A percentile compares a stretch with the other conserved stretches of the same genome.
Conservation (phyloP, 2,113 vertebrate species). For the Chloropsis hardwickii region DNA sequence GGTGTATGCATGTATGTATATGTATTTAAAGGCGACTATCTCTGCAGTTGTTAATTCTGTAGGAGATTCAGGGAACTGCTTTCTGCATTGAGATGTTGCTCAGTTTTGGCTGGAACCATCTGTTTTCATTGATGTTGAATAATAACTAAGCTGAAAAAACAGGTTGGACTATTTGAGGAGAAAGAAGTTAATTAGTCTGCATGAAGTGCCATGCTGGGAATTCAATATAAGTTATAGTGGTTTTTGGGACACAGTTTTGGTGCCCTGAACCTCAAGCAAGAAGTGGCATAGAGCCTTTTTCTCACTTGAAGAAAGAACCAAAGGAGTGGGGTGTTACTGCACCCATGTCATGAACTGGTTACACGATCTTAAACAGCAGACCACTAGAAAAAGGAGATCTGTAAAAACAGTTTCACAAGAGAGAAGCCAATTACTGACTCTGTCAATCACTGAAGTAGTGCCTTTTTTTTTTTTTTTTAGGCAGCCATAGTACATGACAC, state of each 20-base stretch:
- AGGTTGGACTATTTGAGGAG: neutral
- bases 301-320: neutral
- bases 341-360: rapidly evolving
- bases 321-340: neutral
- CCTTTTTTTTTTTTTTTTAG: neutral
- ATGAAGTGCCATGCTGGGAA: neutral
- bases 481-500: neutral
- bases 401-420: neutral
- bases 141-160: neutral
- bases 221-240: neutral
- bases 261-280: neutral
- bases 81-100: neutral
- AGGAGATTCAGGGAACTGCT: neutral
- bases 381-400: neutral
- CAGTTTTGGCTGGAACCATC: neutral
- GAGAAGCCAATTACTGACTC: neutral
- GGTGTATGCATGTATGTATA: neutral
- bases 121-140: neutral
- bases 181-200: neutral
- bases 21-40: neutral
- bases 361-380: neutral
- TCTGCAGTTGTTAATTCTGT: neutral
- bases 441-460: neutral
- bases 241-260: neutral
- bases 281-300: neutral